Conservation (phyloP, 2,888 invertebrate genomes). For the Ectemnius lituratus region DNA sequence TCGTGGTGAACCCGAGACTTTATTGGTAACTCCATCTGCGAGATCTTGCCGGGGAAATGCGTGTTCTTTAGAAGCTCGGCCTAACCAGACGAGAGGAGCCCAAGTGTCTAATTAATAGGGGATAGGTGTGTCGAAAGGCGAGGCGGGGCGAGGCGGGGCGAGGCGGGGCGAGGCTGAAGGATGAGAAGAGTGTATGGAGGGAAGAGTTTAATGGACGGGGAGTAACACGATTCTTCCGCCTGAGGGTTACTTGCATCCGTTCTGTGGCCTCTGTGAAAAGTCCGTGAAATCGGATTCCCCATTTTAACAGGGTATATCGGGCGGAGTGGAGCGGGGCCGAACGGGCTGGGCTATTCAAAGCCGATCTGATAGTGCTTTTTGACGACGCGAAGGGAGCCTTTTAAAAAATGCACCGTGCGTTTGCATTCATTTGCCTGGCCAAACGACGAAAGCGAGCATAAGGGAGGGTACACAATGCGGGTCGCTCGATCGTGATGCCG, state of each 20-base stretch:
- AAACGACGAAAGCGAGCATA: slow-evolving; percentile 4
- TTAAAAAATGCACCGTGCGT: slow-evolving; percentile 3
- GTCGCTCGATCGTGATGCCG: slow-evolving; percentile 28
- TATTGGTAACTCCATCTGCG: slow-evolving; percentile 22
- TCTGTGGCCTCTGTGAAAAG: not conserved
- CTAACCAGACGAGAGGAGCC: not conserved
- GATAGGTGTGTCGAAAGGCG: slow-evolving; percentile 25
- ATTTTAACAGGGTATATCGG: too few species aligned
- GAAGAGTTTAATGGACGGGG: slow-evolving; percentile 38
- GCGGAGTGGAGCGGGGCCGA: too few species aligned
- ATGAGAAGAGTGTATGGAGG: too few species aligned
- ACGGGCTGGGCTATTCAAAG: too few species aligned
- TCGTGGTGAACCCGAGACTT: not conserved
- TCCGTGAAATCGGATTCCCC: too few species aligned
- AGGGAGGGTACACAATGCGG: slow-evolving; percentile 24
- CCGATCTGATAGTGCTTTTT: too few species aligned
- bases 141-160: slow-evolving; percentile 10
- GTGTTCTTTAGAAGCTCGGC: not conserved
- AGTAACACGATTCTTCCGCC: slow-evolving; percentile 48
- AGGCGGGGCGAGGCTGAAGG: slow-evolving; percentile 3
- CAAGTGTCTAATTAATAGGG: slow-evolving; percentile 51
- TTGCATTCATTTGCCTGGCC: not conserved
- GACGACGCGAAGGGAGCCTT: too few species aligned
- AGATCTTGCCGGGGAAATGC: slow-evolving; percentile 1
- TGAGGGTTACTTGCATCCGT: slow-evolving; percentile 12